A percentile compares a stretch with the other conserved stretches of the same genome.
phyloP scores from a whole-genome alignment of 2,113 vertebrate genomes.

The Cinclus cinclus region DNA sequence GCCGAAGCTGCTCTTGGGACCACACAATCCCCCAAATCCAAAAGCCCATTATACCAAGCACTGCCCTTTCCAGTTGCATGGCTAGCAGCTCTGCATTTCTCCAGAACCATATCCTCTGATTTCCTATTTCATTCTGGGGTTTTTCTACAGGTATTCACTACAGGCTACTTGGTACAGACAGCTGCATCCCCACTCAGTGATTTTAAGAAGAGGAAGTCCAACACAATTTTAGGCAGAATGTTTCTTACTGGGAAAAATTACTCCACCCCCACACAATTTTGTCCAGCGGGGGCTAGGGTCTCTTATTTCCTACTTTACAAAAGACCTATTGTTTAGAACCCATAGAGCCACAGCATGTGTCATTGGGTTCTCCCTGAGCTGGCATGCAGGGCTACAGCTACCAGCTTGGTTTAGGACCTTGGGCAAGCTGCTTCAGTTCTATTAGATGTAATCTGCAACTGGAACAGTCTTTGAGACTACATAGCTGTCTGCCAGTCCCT shows the following conservation, averaged over 20 bases:
- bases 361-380: too few species aligned
- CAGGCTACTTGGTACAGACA: not conserved
- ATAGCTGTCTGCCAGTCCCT: not conserved
- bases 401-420: not conserved
- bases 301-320: not conserved
- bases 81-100: not conserved
- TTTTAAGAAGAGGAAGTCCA: not conserved
- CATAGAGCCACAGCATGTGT: accelerated
- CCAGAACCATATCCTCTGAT: not conserved
- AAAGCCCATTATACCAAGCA: not conserved
- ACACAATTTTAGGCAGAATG: not conserved
- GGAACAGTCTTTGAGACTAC: not conserved
- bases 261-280: not conserved
- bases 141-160: not conserved
- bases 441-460: not conserved
- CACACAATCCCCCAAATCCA: not conserved
- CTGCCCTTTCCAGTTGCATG: not conserved
- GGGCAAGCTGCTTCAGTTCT: not conserved
- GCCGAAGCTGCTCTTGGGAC: not conserved
- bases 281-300: not conserved
- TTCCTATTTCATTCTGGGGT: not conserved
- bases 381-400: not conserved
- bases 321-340: accelerated
- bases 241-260: not conserved
- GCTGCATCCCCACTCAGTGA: not conserved